A percentile compares a stretch with the other conserved stretches of the same genome.
Conservation (phyloP, 2,888 invertebrate species). For the Andricus quercusramuli region DNA sequence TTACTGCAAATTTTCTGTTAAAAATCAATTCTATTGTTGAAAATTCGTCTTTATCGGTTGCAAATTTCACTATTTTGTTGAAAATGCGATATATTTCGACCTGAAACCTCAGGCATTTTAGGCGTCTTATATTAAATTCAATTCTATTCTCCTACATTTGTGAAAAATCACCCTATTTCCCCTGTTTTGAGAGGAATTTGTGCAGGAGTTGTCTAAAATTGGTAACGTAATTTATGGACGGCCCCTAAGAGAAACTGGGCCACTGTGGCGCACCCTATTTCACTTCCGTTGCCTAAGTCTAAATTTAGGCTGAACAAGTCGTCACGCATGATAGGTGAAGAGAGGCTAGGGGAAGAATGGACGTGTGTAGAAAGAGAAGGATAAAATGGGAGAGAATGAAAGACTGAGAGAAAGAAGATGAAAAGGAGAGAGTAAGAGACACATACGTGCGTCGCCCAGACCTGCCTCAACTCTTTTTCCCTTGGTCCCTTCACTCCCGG, state of each 20-base stretch:
- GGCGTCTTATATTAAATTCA: too few relatives aligned
- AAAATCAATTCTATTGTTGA: too few relatives aligned
- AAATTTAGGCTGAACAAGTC: conserved; percentile 28
- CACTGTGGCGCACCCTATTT: conserved; percentile 1
- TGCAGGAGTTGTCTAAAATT: too few relatives aligned
- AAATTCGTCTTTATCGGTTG: too few relatives aligned
- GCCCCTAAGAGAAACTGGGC: background rate
- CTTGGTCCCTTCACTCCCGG: conserved; percentile 65
- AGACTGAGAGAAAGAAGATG: conserved; percentile 7
- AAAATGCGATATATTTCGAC: too few relatives aligned
- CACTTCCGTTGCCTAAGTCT: conserved; percentile 2
- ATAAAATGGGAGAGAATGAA: background rate
- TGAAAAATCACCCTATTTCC: too few relatives aligned
- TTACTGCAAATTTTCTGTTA: too few relatives aligned
- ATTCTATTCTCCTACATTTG: too few relatives aligned
- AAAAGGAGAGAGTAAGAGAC: conserved; percentile 43
- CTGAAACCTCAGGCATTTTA: too few relatives aligned
- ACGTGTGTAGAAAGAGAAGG: conserved; percentile 6
- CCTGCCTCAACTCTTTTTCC: conserved; percentile 74
- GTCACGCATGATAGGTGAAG: background rate
- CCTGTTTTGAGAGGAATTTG: too few relatives aligned
- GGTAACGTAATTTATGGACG: too few relatives aligned
- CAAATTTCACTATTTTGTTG: too few relatives aligned
- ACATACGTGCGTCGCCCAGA: conserved; percentile 61
- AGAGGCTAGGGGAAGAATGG: background rate